Conservation (phyloP, 2,797 vertebrate genomes). For the Muscicapa striata region DNA sequence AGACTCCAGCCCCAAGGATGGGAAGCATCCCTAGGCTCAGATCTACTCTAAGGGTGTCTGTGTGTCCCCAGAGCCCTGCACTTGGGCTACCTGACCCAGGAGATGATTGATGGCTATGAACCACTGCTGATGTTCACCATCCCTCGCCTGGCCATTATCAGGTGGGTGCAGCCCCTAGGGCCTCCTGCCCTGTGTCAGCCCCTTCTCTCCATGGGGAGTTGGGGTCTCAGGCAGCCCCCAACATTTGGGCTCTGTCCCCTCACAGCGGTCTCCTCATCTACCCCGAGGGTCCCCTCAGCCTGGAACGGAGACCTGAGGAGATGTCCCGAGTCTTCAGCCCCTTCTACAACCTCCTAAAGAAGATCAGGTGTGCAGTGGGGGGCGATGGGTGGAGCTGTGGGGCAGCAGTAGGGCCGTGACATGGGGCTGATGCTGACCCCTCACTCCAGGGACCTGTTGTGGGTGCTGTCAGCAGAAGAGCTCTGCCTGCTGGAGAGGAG, state of each 20-base stretch:
- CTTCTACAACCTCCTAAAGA: conserved; percentile 74
- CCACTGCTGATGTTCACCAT: conserved; percentile 81
- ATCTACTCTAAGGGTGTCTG: background rate
- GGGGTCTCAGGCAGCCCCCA: accelerated
- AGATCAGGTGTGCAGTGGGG: conserved; percentile 67
- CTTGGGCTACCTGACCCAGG: conserved; percentile 76
- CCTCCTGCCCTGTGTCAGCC: background rate
- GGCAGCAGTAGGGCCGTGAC: accelerated
- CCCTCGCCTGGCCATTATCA: conserved; percentile 78
- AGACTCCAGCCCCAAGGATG: background rate
- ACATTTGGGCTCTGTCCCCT: background rate
- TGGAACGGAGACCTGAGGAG: conserved; percentile 69
- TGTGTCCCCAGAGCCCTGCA: conserved; percentile 67
- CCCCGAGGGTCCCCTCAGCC: conserved; percentile 76
- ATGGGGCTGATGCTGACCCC: background rate
- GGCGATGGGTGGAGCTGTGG: accelerated
- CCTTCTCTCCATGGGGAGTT: background rate
- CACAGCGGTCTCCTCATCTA: conserved; percentile 78
- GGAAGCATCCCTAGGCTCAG: background rate
- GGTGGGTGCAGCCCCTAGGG: conserved; percentile 54
- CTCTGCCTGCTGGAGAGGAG: conserved; percentile 73
- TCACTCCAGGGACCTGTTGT: conserved; percentile 66
- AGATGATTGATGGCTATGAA: conserved; percentile 80
- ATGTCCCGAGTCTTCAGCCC: conserved; percentile 78
- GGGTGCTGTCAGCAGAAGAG: conserved; percentile 70